Evolutionary conservation across 1,140 invertebrate genomes (phyloP), one percentile per base, ranked within the genome.

Genomic region (Drosophila ambigua): DNA sequence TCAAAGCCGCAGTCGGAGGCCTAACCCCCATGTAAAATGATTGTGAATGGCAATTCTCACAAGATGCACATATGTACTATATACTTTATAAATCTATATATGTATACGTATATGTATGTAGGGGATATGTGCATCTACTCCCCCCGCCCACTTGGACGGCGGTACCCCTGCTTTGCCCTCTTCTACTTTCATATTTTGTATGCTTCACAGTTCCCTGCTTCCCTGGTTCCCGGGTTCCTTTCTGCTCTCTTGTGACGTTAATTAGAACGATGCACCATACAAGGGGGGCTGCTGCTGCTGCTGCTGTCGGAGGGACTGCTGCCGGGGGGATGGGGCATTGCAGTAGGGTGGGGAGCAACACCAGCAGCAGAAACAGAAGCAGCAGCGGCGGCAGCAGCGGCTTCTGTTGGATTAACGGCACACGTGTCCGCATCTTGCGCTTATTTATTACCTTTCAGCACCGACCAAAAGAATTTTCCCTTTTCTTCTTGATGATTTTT

Each of bases 391-490:
- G 16, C 16, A 35, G 9, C 9, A 15, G 24, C 35, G 20, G 64
- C 50, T 61, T 58, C 48, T 76, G 60, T 80, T 76, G 82, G 79
- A 87, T 85, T 85, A 85, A 88, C 83, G 63, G 78, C 74, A 85
- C 82, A 85, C 82, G 82, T 85, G 82, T 85, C 74, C 79, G 82
- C 83, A 87, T 82, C 83, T 75, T 72, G 78, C 73, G 68, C 75
- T 88, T 88, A 87, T 87, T 87, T 87, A 87, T 87, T 87, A 88
- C 82, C 82, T 87, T 87, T 87, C 82, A 87, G 62, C 82, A 61
- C 71, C 72, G 66, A 65, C 79, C 58, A 50, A 57, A 60, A 69
- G 63, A 75, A 76, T 79, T 83, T 83, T 51, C 60, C 64, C 73
- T 72, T 72, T 82, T 77, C 61, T 62, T 75, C 54, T 73, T 63